phyloP scores from a whole-genome alignment of 2,888 invertebrate species.

The Drosophila anomelani region DNA sequence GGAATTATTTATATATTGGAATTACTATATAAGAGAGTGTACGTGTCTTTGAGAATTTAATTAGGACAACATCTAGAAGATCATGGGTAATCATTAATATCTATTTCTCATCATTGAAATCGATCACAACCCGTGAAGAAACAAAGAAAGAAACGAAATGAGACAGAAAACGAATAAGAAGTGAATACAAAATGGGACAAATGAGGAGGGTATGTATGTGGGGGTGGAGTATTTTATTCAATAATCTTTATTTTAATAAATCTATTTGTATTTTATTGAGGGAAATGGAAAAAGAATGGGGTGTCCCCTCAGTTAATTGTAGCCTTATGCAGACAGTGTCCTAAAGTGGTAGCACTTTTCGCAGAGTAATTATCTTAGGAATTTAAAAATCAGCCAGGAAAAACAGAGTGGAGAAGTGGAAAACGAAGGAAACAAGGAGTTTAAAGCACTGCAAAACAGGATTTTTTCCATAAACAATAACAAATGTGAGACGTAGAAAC shows the following conservation, averaged over 20 bases:
- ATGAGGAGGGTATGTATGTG: neutral
- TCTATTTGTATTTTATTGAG: neutral
- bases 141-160: neutral
- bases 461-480: neutral
- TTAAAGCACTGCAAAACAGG: constrained; percentile 31
- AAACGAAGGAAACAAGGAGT: constrained; percentile 8
- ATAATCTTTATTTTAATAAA: neutral
- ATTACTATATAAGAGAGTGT: neutral
- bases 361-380: constrained; percentile 21
- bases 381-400: constrained; percentile 12
- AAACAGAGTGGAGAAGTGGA: neutral
- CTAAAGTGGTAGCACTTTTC: constrained; percentile 19
- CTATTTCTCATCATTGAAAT: neutral
- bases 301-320: constrained; percentile 24
- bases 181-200: constrained; percentile 6
- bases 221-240: constrained; percentile 1
- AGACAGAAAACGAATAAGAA: constrained; percentile 8
- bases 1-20: neutral
- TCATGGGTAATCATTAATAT: neutral
- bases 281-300: constrained; percentile 2
- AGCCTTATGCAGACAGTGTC: constrained; percentile 20
- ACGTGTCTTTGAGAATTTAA: neutral
- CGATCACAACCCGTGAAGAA: constrained; percentile 6
- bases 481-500: neutral
- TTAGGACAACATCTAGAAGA: constrained; percentile 3